Conservation (phyloP, 2,797 vertebrate species). For the Acestrorhynchus altus region DNA sequence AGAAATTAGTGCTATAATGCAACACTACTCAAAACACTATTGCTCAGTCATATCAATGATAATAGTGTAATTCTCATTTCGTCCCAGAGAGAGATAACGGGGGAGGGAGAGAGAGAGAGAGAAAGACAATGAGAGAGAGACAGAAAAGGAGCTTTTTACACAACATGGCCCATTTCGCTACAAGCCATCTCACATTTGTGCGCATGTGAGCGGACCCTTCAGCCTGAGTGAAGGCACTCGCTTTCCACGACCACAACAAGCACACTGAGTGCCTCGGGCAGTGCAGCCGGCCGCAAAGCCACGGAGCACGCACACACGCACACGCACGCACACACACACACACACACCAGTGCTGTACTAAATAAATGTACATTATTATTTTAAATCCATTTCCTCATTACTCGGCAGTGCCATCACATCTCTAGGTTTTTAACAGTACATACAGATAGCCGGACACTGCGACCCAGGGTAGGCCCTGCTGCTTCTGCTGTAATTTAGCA, state of each 20-base stretch:
- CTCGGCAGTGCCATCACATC: too few relatives aligned
- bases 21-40: too few relatives aligned
- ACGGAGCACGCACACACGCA: constrained; percentile 32
- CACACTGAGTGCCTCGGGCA: constrained; percentile 39
- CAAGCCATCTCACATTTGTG: constrained; percentile 44
- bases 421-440: too few relatives aligned
- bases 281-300: constrained; percentile 40
- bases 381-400: too few relatives aligned
- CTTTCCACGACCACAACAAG: constrained; percentile 50
- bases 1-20: too few relatives aligned
- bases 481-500: too few relatives aligned
- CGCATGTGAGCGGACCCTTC: constrained; percentile 49
- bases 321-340: constrained; percentile 32
- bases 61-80: too few relatives aligned
- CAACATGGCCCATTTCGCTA: constrained; percentile 44
- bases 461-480: too few relatives aligned
- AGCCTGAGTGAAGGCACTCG: constrained; percentile 58
- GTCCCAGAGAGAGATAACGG: not conserved
- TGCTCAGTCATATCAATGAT: too few relatives aligned
- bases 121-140: constrained; percentile 35
- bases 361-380: too few relatives aligned
- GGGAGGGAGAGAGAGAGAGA: constrained; percentile 16
- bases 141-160: constrained; percentile 19
- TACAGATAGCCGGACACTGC: too few relatives aligned
- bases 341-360: not conserved